These are phyloP conservation scores for Marasmarcha lunaedactyla DNA, from an alignment of 2,888 invertebrate species.

Conservation along the genomic window DNA sequence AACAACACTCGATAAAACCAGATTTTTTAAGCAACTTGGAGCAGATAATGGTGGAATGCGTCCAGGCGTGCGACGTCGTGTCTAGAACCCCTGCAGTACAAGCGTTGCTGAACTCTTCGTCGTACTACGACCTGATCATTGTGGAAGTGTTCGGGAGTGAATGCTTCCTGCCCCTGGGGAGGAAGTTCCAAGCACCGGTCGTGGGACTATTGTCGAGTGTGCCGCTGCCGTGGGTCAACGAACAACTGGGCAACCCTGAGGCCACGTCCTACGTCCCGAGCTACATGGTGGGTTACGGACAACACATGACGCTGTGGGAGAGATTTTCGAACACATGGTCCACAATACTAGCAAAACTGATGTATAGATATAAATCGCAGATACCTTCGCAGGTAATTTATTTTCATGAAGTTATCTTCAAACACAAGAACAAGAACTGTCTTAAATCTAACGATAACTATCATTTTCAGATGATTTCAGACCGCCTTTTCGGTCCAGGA, in stretches of 20 bases:
- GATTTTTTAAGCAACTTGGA: conserved; percentile 47
- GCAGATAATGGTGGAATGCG: conserved; percentile 57
- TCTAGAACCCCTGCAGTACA: conserved; percentile 44
- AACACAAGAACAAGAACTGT: background rate
- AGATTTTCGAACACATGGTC: conserved; percentile 55
- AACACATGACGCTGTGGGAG: conserved; percentile 59
- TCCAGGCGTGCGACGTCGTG: conserved; percentile 51
- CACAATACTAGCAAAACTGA: conserved; percentile 41
- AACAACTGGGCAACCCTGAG: conserved; percentile 68
- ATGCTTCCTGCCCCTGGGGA: conserved; percentile 68
- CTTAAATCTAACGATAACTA: too few species aligned
- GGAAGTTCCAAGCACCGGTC: conserved; percentile 62
- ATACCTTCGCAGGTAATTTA: conserved; percentile 52
- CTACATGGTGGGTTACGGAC: conserved; percentile 62
- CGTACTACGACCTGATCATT: conserved; percentile 47
- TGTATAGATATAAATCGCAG: conserved; percentile 51
- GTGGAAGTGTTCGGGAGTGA: conserved; percentile 69
- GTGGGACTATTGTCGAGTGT: conserved; percentile 65
- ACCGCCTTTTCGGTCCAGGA: conserved; percentile 59
- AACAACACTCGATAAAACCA: conserved; percentile 42
- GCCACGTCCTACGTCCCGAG: conserved; percentile 68
- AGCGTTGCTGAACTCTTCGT: conserved; percentile 41
- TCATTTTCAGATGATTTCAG: conserved; percentile 45
- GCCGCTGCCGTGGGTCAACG: conserved; percentile 67
- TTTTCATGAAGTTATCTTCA: too few species aligned